These are phyloP conservation scores for Drosophila histrio DNA, from an alignment of 2,888 invertebrate species.

Conservation along the genomic window DNA sequence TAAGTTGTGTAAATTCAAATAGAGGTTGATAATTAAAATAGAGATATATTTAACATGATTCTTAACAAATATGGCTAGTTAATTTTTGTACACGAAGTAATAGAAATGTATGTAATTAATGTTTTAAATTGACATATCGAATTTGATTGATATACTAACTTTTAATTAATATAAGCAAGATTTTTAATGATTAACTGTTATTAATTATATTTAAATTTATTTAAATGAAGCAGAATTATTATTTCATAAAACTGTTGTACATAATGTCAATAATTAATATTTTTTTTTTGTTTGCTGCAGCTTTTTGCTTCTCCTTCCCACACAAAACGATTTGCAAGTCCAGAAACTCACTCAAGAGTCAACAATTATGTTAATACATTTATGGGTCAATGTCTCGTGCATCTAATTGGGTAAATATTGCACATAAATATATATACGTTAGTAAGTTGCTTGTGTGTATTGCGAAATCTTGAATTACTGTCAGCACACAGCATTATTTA, in stretches of 20 bases:
- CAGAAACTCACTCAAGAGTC: slow-evolving; percentile 29
- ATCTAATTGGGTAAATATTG: slow-evolving; percentile 16
- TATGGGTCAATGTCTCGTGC: slow-evolving; percentile 64
- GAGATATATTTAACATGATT: too few species aligned
- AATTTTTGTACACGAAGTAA: too few species aligned
- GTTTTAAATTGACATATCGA: too few species aligned
- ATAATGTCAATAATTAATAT: neutral
- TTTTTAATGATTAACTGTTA: neutral
- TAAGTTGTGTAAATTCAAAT: too few species aligned
- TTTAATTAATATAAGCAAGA: too few species aligned
- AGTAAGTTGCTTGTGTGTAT: neutral
- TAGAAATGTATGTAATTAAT: too few species aligned
- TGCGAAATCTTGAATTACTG: slow-evolving; percentile 37
- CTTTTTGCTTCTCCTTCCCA: slow-evolving; percentile 18
- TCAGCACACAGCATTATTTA: slow-evolving; percentile 45
- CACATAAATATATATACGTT: neutral
- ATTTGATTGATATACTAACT: too few species aligned
- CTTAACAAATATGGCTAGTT: too few species aligned
- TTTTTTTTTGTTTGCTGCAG: neutral
- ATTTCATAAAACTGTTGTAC: neutral
- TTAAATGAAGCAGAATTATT: too few species aligned
- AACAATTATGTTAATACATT: slow-evolving; percentile 74
- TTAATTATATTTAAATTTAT: too few species aligned
- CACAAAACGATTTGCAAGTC: slow-evolving; percentile 42
- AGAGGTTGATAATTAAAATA: too few species aligned